phyloP scores from a whole-genome alignment of 1,140 invertebrate species.

The Lineus longissimus region DNA sequence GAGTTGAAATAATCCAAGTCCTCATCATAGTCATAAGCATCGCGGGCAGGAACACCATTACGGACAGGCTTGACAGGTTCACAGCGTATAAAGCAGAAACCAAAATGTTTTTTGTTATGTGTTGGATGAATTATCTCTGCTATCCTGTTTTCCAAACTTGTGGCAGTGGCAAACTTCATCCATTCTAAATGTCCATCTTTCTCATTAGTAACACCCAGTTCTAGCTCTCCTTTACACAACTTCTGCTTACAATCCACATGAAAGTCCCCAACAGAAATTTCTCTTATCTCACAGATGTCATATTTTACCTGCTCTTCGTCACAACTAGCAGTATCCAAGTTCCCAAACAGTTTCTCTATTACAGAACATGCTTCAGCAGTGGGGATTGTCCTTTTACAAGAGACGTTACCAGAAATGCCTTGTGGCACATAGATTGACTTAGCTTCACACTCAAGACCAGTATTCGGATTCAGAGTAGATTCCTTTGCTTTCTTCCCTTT shows the following conservation, averaged over 20 bases:
- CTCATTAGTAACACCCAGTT: conserved; percentile 1
- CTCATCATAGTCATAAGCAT: neutral
- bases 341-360: too few relatives aligned
- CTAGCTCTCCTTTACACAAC: neutral
- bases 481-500: too few relatives aligned
- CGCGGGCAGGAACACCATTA: neutral
- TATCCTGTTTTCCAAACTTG: neutral
- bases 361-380: too few relatives aligned
- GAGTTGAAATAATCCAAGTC: neutral
- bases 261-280: neutral
- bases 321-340: too few relatives aligned
- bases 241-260: neutral
- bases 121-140: neutral
- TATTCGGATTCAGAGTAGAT: too few relatives aligned
- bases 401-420: too few relatives aligned
- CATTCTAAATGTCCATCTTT: neutral
- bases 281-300: too few relatives aligned
- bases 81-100: neutral
- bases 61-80: neutral
- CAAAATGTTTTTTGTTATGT: neutral
- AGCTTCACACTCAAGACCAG: too few relatives aligned
- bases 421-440: too few relatives aligned
- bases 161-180: neutral
- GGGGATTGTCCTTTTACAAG: too few relatives aligned
- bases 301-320: too few relatives aligned